A percentile compares a stretch with the other conserved stretches of the same genome.
Evolutionary conservation across 1,140 invertebrate species (phyloP).

Genomic region (Andrena cerasifolii): DNA sequence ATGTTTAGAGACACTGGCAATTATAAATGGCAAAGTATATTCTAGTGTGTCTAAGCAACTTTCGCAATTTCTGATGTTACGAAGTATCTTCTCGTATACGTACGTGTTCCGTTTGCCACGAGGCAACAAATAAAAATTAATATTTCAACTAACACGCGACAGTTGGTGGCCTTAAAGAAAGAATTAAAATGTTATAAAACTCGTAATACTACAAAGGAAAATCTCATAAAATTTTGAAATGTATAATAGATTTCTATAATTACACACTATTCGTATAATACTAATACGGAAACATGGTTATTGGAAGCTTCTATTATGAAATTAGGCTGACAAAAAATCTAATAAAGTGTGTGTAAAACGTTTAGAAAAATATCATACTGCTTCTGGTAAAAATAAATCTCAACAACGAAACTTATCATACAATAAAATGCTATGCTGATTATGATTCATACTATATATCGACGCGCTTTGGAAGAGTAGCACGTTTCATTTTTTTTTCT

Average conservation of each 20-base stretch:
- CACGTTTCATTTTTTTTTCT: too few species aligned
- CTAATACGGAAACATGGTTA: neutral
- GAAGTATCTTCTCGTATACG: neutral
- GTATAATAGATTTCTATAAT: neutral
- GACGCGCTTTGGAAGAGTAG: too few species aligned
- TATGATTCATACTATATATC: too few species aligned
- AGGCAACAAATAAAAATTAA: slow-evolving; percentile 20
- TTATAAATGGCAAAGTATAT: slow-evolving; percentile 12
- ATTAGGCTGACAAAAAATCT: neutral
- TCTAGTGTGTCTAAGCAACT: neutral
- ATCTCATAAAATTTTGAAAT: neutral
- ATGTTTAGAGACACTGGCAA: slow-evolving; percentile 17
- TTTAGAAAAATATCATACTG: neutral
- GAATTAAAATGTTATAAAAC: slow-evolving; percentile 11
- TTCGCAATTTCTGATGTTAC: neutral
- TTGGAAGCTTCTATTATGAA: neutral
- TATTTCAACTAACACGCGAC: neutral
- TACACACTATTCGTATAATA: neutral
- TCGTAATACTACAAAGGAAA: neutral
- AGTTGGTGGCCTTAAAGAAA: neutral
- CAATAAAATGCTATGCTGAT: slow-evolving; percentile 16
- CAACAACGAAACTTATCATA: neutral
- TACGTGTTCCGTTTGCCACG: neutral
- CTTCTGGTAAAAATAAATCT: neutral
- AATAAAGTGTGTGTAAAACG: slow-evolving; percentile 19